A percentile compares a stretch with the other conserved stretches of the same genome.
Evolutionary conservation across 2,888 invertebrate genomes (phyloP).

Genomic region (Dorcus parallelipipedus): DNA sequence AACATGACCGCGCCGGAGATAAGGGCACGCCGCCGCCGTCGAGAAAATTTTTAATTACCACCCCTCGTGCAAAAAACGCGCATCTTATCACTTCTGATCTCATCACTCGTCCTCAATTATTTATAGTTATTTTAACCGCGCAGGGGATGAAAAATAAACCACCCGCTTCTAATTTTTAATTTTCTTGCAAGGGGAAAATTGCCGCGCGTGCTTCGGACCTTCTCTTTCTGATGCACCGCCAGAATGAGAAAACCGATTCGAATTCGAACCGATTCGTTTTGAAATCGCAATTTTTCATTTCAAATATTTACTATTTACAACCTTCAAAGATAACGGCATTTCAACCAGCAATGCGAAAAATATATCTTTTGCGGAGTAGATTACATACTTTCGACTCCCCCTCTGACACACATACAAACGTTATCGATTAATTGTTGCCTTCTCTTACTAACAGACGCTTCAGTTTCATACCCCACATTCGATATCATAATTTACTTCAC

Average conservation of each 20-base stretch:
- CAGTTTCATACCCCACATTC: too few relatives aligned
- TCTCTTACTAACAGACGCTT: too few relatives aligned
- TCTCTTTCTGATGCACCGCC: background rate
- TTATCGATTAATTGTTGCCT: background rate
- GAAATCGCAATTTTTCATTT: background rate
- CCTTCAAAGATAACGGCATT: too few relatives aligned
- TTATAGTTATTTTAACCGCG: slow-evolving; percentile 45
- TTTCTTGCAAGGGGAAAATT: slow-evolving; percentile 15
- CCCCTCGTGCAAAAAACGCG: slow-evolving; percentile 30
- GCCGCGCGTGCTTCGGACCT: slow-evolving; percentile 2
- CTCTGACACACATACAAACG: background rate
- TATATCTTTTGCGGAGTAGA: background rate
- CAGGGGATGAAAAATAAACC: slow-evolving; percentile 42
- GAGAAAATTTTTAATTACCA: slow-evolving; percentile 35
- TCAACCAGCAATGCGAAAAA: background rate
- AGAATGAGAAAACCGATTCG: too few relatives aligned
- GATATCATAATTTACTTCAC: too few relatives aligned
- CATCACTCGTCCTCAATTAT: slow-evolving; percentile 46
- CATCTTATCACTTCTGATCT: slow-evolving; percentile 40
- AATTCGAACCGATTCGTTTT: too few relatives aligned
- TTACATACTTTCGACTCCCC: background rate
- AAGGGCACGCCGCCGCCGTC: slow-evolving; percentile 13
- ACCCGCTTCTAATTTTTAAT: slow-evolving; percentile 38
- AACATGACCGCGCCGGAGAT: slow-evolving; percentile 9
- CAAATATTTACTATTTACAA: background rate